A percentile compares a stretch with the other conserved stretches of the same genome.
These are phyloP conservation scores for Lepisosteus osseus DNA, from an alignment of 2,113 vertebrate species.

Conservation along the genomic window DNA sequence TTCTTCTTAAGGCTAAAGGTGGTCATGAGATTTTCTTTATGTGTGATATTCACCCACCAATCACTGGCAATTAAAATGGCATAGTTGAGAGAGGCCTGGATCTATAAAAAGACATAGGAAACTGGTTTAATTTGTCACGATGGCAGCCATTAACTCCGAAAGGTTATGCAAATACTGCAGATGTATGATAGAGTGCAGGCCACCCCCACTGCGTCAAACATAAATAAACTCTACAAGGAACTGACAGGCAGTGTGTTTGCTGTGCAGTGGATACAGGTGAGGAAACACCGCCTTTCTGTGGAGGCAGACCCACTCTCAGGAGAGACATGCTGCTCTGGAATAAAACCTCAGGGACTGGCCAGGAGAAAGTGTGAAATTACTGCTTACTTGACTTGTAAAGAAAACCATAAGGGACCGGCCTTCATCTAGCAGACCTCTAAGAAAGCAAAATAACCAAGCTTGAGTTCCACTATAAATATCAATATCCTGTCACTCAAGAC, in stretches of 20 bases:
- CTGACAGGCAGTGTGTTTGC: conserved; percentile 58
- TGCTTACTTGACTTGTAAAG: background rate
- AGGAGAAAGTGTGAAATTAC: background rate
- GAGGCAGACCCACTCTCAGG: conserved; percentile 15
- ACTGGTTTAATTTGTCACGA: conserved; percentile 62
- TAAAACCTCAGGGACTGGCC: background rate
- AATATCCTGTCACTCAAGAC: too few species aligned
- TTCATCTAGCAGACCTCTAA: background rate
- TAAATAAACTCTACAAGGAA: conserved; percentile 49
- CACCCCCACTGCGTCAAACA: conserved; percentile 57
- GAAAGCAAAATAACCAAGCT: background rate
- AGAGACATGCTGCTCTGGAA: background rate
- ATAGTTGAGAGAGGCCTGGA: conserved; percentile 48
- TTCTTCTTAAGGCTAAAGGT: background rate
- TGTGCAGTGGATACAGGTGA: conserved; percentile 46
- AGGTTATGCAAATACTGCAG: conserved; percentile 66
- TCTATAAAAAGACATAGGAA: conserved; percentile 62
- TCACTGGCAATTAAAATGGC: conserved; percentile 42
- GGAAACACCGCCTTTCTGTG: conserved; percentile 39
- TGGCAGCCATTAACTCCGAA: conserved; percentile 57
- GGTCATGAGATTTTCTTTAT: background rate
- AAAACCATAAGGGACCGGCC: background rate
- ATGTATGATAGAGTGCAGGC: conserved; percentile 62
- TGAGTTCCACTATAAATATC: too few species aligned
- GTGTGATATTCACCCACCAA: background rate